phyloP scores from a whole-genome alignment of 2,888 invertebrate genomes.

The Dione juno region DNA sequence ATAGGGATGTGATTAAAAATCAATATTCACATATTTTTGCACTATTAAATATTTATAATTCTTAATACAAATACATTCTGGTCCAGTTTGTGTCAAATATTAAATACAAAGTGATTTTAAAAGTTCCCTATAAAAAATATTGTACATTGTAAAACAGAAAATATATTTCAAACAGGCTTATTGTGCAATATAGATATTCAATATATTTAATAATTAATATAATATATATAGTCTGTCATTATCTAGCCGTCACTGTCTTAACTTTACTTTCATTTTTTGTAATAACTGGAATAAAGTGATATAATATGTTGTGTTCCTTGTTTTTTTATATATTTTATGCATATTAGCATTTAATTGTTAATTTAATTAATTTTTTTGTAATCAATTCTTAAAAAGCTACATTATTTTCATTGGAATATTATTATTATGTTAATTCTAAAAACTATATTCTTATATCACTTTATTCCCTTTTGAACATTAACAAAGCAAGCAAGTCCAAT shows the following conservation, averaged over 20 bases:
- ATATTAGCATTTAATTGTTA: no score
- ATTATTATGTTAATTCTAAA: no score
- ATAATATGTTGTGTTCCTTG: no score
- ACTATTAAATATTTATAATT: neutral
- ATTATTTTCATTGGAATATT: no score
- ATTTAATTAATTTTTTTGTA: no score
- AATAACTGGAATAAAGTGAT: no score
- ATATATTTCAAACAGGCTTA: neutral
- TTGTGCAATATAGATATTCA: conserved; percentile 3
- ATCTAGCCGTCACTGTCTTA: neutral
- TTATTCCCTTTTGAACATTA: neutral
- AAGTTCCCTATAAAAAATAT: neutral
- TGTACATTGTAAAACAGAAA: neutral
- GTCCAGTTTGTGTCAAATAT: conserved; percentile 12
- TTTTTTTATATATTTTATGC: no score
- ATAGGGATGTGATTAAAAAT: neutral
- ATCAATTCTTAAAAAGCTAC: no score
- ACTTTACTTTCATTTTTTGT: neutral
- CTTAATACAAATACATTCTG: neutral
- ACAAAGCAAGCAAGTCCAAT: neutral
- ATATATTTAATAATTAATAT: neutral
- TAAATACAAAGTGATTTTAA: neutral
- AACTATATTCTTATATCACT: no score
- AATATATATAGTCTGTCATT: neutral
- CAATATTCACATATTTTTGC: neutral